These are phyloP conservation scores for Tenebrosternarchus preto DNA, from an alignment of 2,113 vertebrate species.

Conservation along the genomic window DNA sequence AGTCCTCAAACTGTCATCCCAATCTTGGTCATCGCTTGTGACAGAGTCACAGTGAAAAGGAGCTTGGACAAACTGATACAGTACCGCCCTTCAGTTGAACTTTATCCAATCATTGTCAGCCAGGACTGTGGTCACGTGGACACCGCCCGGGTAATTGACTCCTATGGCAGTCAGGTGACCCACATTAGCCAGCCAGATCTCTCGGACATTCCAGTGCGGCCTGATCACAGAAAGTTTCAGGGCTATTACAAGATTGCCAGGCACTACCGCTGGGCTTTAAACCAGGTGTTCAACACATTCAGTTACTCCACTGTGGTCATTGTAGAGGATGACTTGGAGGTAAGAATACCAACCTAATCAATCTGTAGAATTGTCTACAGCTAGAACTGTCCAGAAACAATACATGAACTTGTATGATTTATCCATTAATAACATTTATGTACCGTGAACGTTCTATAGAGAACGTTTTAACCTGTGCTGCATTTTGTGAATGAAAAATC, in stretches of 20 bases:
- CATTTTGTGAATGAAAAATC: not conserved
- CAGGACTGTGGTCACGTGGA: slow-evolving; percentile 93
- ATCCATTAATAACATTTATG: too few relatives aligned
- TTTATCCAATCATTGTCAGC: slow-evolving; percentile 87
- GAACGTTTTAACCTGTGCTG: too few relatives aligned
- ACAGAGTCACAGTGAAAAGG: slow-evolving; percentile 86
- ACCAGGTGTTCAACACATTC: slow-evolving; percentile 82
- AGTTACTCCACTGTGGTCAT: slow-evolving; percentile 83
- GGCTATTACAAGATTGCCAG: slow-evolving; percentile 90
- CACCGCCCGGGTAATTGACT: slow-evolving; percentile 81
- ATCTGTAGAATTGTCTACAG: too few relatives aligned
- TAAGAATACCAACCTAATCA: slow-evolving; percentile 47
- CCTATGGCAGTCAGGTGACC: slow-evolving; percentile 80
- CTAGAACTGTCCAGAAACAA: too few relatives aligned
- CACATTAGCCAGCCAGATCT: slow-evolving; percentile 88
- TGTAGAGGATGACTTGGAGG: slow-evolving; percentile 93
- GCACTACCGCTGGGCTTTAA: slow-evolving; percentile 91
- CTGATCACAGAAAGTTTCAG: slow-evolving; percentile 91
- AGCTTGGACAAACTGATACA: slow-evolving; percentile 87
- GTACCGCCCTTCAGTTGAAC: slow-evolving; percentile 81
- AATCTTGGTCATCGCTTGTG: slow-evolving; percentile 89
- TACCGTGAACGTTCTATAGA: too few relatives aligned
- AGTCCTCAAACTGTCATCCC: slow-evolving; percentile 73
- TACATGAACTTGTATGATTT: too few relatives aligned
- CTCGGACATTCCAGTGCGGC: slow-evolving; percentile 73